Percentiles rank a stretch among this genome's conserved stretches.
Conservation (phyloP, 1,140 invertebrate species). For the Maconellicoccus hirsutus region DNA sequence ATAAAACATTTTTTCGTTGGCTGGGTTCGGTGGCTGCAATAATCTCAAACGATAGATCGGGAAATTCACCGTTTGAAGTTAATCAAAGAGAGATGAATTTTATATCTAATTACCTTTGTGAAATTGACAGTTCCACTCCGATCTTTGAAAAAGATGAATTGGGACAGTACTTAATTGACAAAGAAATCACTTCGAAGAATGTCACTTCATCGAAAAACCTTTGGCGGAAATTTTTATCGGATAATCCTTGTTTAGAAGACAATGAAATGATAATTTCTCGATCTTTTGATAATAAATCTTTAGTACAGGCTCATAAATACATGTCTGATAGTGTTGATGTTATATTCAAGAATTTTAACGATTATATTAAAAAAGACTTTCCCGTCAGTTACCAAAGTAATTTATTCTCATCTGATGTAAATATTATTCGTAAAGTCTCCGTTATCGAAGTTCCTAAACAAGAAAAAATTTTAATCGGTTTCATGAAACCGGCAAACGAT, state of each 20-base stretch:
- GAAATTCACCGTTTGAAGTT: constrained; percentile 27
- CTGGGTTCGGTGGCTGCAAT: constrained; percentile 74
- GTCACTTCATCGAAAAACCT: constrained; percentile 45
- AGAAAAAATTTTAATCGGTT: background rate
- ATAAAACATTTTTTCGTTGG: constrained; percentile 81
- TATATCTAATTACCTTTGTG: constrained; percentile 79
- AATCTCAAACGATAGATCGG: constrained; percentile 67
- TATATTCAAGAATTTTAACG: background rate
- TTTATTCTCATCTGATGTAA: background rate
- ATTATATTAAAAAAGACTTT: background rate
- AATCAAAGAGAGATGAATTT: constrained; percentile 66
- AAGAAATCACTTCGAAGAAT: constrained; percentile 50
- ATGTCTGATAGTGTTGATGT: constrained; percentile 51
- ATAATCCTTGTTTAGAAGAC: constrained; percentile 57
- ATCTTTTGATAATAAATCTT: constrained; percentile 54
- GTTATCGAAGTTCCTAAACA: constrained; percentile 25
- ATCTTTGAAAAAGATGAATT: constrained; percentile 54
- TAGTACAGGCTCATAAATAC: constrained; percentile 67
- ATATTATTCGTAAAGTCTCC: background rate
- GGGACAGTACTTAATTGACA: constrained; percentile 72
- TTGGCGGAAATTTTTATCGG: constrained; percentile 66
- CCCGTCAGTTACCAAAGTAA: background rate
- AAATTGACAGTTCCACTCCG: constrained; percentile 52
- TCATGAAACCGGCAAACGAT: constrained; percentile 20
- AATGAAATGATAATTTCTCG: constrained; percentile 60